Conservation (phyloP, 2,113 vertebrate genomes). For the Macquaria australasica region DNA sequence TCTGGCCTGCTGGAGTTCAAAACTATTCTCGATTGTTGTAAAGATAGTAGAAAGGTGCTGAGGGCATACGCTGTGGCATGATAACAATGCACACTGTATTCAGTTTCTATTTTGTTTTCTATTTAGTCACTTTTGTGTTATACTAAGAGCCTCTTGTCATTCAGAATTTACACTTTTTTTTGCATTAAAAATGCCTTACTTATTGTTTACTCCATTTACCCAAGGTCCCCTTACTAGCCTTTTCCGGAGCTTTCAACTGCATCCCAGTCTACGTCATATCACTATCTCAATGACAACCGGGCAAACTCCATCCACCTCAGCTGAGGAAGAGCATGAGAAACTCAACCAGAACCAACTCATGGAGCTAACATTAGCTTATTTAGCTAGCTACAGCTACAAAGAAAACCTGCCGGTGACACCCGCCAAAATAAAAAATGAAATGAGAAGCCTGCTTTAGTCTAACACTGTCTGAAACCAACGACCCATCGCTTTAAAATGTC, state of each 20-base stretch:
- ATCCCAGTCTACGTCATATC: background rate
- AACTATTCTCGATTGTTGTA: constrained; percentile 9
- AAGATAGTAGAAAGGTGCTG: constrained; percentile 5
- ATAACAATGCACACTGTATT: background rate
- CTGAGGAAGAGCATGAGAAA: background rate
- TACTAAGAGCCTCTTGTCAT: background rate
- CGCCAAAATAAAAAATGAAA: background rate
- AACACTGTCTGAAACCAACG: background rate
- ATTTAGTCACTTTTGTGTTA: background rate
- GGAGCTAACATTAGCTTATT: background rate
- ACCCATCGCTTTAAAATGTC: background rate
- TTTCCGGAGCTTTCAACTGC: background rate
- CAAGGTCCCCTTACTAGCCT: background rate
- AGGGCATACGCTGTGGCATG: background rate
- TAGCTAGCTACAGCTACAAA: background rate
- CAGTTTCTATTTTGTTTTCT: background rate
- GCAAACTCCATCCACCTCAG: background rate
- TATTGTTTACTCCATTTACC: too few relatives aligned
- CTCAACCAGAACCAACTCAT: background rate
- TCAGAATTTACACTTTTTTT: background rate
- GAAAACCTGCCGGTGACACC: background rate
- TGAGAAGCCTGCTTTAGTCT: background rate
- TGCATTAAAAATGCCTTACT: background rate
- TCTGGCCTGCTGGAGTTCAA: constrained; percentile 2
- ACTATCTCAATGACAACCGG: background rate